Evolutionary conservation across 30 jellyfish, hydroid and myxozoan species (phyloP), one percentile per base, ranked within the genome.

Genomic region (Aurelia aurita): DNA sequence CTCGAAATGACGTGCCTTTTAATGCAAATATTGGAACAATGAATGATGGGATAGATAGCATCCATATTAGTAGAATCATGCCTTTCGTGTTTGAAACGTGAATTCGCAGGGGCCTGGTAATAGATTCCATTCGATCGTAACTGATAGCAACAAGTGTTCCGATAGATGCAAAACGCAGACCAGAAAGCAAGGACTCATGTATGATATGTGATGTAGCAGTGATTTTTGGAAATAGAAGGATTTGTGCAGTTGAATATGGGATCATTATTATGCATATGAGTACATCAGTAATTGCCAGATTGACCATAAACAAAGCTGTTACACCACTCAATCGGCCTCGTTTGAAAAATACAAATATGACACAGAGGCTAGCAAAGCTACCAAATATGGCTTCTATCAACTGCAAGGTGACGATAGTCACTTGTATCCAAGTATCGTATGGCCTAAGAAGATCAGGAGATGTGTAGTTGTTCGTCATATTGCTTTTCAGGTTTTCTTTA

Each of bases 141-240:
- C 91, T 82, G 1, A 82, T 82, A 32, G 91, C 91, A 68, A 49
- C 85, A 35, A 82, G 91, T 4, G 91, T 82, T 14, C 76, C 85
- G 63, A 82, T 57, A 1, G 91, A 82, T 20, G 80, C 64, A 72
- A 82, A 82, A n/a, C 91, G 74, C 64, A 82, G 91, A 34, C 91
- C 91, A 21, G 91, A 82, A 3, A 82, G 91, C 15, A 82, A 67
- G 21, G 91, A 69, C 15, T 82, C 68, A 60, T 82, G 91, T 26
- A 68, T 57, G 43, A 82, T 69, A 20, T 72, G 60, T 46, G 70
- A 44, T 14, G 60, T 68, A 12, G 25, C n/a, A 20, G 23, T 58
- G 68, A 32, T 35, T 0, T 19, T 21, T 15, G 91, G 91, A 58
- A 82, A 82, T 1, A 67, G 53, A 25, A 82, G 22, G 14, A 69